phyloP scores from a whole-genome alignment of 2,888 invertebrate genomes.

The Coelopa pilipes region DNA sequence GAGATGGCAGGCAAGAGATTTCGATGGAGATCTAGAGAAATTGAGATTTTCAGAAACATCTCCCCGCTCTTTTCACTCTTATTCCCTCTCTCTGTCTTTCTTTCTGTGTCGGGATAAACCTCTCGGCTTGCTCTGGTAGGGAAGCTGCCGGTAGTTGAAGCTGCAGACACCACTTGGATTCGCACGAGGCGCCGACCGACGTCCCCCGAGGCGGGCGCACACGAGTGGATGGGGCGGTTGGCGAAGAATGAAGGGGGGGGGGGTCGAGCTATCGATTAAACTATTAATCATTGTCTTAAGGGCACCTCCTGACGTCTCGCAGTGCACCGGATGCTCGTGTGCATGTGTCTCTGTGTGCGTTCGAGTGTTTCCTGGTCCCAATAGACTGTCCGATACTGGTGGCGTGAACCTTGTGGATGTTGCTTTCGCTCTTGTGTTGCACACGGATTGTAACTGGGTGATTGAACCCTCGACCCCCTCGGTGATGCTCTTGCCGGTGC shows the following conservation, averaged over 20 bases:
- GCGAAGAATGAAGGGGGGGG: not conserved
- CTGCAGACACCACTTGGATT: too few relatives aligned
- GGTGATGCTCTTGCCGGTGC: too few relatives aligned
- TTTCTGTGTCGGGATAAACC: too few relatives aligned
- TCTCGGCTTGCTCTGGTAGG: too few relatives aligned
- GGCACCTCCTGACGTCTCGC: constrained; percentile 51
- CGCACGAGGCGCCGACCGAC: too few relatives aligned
- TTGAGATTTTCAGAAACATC: too few relatives aligned
- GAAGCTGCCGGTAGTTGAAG: too few relatives aligned
- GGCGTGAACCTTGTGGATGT: too few relatives aligned
- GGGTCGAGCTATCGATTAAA: constrained; percentile 50
- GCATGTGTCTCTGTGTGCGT: constrained; percentile 25
- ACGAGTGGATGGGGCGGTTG: not conserved
- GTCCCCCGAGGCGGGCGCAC: too few relatives aligned
- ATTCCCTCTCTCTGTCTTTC: too few relatives aligned
- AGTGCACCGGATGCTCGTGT: constrained; percentile 40
- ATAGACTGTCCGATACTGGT: constrained; percentile 21
- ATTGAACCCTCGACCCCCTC: constrained; percentile 21
- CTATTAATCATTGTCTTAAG: constrained; percentile 54
- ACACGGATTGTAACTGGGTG: constrained; percentile 27
- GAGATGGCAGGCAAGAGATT: not conserved
- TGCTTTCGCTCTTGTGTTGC: not conserved
- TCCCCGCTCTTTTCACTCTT: too few relatives aligned
- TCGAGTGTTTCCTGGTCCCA: constrained; percentile 16
- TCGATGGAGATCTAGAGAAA: too few relatives aligned